Evolutionary conservation across 2,113 vertebrate genomes (phyloP), one percentile per base, ranked within the genome.

Genomic region (Ciconia boyciana): DNA sequence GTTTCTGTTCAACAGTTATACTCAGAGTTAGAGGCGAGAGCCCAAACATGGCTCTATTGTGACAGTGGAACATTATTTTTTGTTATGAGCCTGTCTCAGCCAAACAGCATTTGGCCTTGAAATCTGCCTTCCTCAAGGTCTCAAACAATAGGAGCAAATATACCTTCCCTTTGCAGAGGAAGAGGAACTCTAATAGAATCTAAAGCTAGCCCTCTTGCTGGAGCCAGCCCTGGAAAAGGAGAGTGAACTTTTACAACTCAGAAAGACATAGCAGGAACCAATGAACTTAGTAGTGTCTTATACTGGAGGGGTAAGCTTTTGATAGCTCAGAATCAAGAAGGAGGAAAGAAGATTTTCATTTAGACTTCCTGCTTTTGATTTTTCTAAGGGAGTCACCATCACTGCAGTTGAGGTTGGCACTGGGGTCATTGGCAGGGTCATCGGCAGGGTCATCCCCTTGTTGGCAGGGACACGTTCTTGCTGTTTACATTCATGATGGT

Each of bases 401-500:
- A 28, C 18, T 77, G 24, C 41, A 44, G 34, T 17, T 75, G 46
- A 2, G 2, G 4, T 36, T 79, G 19, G 9, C 21, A n/a, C 8
- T 13, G 21, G 6, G 5, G 6, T 58, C 51, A 39, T 5, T 46
- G 69, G 6, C 24, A 81, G 20, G 7, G 18, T 36, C 32, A 6
- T 26, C 3, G 69, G 6, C 24, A 81, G 20, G 7, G 18, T 36
- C 32, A 6, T 26, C 3, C 5, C 4, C 3, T 49, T 2, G 0
- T 5, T 51, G 57, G 7, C 29, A 68, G 10, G 25, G 57, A 77
- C 16, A 0, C 15, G 9, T 16, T 90, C 39, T 69, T 77, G 31
- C 24, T 75, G 11, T 69, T 92, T 76, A 20, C 8, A 10, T 61
- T 65, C 43, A 39, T 1, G 2, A 12, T 4, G 3, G 3, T 79